Percentiles rank a stretch among this genome's conserved stretches.
Conservation (phyloP, 2,797 vertebrate genomes). For the Huso huso region DNA sequence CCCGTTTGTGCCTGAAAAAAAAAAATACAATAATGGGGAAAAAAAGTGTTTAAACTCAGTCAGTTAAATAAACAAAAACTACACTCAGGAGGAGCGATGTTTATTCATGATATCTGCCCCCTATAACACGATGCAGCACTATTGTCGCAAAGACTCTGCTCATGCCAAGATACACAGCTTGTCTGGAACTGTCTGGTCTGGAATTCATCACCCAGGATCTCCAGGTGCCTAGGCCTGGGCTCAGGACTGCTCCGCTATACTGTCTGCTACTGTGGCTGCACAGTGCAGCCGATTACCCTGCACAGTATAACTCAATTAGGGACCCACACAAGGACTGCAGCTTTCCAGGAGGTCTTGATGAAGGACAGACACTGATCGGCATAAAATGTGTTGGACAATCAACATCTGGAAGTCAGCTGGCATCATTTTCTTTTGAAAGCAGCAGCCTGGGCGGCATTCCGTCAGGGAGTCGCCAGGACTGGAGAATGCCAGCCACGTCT, state of each 20-base stretch:
- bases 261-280: slow-evolving; percentile 7
- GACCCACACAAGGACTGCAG: slow-evolving; percentile 5
- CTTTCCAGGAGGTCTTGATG: slow-evolving; percentile 40
- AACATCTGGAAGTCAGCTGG: slow-evolving; percentile 76
- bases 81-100: no score
- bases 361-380: slow-evolving; percentile 47
- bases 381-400: slow-evolving; percentile 30
- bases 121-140: no score
- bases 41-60: not conserved
- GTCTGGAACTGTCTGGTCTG: no score
- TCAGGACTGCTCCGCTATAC: not conserved
- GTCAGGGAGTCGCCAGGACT: slow-evolving; percentile 65
- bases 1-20: slow-evolving; percentile 77
- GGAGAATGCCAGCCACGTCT: slow-evolving; percentile 60
- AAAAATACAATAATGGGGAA: slow-evolving; percentile 6
- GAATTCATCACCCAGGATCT: no score
- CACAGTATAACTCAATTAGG: slow-evolving; percentile 10
- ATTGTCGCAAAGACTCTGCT: no score
- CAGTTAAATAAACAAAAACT: not conserved
- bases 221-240: not conserved
- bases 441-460: slow-evolving; percentile 50
- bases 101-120: no score
- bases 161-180: no score
- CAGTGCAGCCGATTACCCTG: not conserved
- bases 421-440: slow-evolving; percentile 26